Evolutionary conservation across 2,113 vertebrate genomes (phyloP).

Genomic region (Acanthisitta chloris): DNA sequence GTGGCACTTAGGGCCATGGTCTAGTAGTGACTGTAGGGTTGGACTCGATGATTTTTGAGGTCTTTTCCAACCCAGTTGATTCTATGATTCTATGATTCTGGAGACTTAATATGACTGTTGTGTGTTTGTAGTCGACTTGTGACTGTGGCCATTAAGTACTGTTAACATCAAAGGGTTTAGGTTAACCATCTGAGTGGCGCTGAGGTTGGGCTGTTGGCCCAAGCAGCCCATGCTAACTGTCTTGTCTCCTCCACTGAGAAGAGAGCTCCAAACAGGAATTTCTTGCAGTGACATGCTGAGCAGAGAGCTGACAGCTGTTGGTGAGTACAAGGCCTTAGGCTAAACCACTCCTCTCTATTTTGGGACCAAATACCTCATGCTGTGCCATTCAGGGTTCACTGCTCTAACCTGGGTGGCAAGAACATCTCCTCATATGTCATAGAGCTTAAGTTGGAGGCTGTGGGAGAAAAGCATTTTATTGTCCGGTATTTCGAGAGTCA

Average conservation of each 20-base stretch:
- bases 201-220: neutral
- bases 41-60: too few species aligned
- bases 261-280: neutral
- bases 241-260: neutral
- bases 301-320: neutral
- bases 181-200: neutral
- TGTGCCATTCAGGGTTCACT: neutral
- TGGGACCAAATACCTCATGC: neutral
- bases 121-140: neutral
- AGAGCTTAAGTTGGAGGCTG: neutral
- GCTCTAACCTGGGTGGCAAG: neutral
- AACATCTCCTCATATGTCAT: neutral
- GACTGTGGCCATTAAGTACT: neutral
- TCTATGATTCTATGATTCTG: too few species aligned
- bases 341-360: neutral
- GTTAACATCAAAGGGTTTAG: neutral
- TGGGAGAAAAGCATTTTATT: neutral
- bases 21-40: too few species aligned
- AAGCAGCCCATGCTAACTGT: neutral
- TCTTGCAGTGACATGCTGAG: accelerated
- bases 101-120: neutral
- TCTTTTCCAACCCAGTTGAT: too few species aligned
- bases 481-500: neutral
- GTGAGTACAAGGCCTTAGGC: neutral
- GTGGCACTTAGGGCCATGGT: too few species aligned